Percentiles rank a stretch among this genome's conserved stretches.
Conservation (phyloP, 2,888 invertebrate genomes). For the Drosophila rellima region DNA sequence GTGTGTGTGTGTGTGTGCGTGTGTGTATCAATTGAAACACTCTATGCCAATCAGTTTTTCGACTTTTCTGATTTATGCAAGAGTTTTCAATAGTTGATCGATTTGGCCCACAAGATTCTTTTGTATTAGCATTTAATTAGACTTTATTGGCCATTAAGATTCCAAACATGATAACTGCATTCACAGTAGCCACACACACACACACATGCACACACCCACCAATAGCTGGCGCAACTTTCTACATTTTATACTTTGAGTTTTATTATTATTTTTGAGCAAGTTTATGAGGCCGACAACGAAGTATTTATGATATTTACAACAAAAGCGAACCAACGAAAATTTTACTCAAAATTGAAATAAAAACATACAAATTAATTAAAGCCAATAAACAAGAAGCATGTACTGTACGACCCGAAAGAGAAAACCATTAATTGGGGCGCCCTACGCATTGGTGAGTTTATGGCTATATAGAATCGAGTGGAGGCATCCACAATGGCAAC, state of each 20-base stretch:
- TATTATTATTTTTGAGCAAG: conserved; percentile 65
- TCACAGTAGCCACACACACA: conserved; percentile 54
- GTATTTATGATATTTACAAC: conserved; percentile 78
- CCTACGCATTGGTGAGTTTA: conserved; percentile 71
- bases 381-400: conserved; percentile 65
- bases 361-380: conserved; percentile 81
- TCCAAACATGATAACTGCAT: conserved; percentile 59
- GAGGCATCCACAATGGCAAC: conserved; percentile 34
- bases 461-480: conserved; percentile 30
- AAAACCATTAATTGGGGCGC: conserved; percentile 61
- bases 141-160: conserved; percentile 75
- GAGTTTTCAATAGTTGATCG: conserved; percentile 44
- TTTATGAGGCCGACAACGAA: conserved; percentile 68
- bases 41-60: background rate
- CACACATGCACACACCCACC: conserved; percentile 57
- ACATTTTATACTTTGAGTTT: conserved; percentile 42
- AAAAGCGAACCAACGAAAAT: conserved; percentile 56
- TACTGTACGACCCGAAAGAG: background rate
- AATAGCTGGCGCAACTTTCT: conserved; percentile 60
- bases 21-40: background rate
- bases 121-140: conserved; percentile 65
- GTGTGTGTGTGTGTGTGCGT: background rate
- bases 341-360: conserved; percentile 75
- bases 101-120: conserved; percentile 31
- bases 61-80: conserved; percentile 44